Evolutionary conservation across 2,797 vertebrate species (phyloP).

Genomic region (Melanotaenia parkinsoni): DNA sequence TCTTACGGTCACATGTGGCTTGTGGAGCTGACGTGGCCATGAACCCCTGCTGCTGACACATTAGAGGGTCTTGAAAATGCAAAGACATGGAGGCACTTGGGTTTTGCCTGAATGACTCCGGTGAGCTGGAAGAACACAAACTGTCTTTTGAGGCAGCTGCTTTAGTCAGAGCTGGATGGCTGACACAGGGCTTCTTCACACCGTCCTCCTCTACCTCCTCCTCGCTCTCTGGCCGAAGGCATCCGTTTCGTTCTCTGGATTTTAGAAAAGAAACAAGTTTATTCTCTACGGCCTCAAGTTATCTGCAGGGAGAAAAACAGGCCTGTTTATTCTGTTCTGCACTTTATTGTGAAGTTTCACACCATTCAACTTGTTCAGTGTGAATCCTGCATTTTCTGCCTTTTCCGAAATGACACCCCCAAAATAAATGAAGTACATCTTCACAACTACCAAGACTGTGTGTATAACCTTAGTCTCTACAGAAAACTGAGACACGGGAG

Average conservation of each 20-base stretch:
- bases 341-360: too few species aligned
- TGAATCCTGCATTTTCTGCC: too few species aligned
- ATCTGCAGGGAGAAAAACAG: too few species aligned
- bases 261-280: not conserved
- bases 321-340: too few species aligned
- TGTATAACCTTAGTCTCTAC: too few species aligned
- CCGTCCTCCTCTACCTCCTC: not conserved
- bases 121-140: not conserved
- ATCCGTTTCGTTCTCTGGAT: not conserved
- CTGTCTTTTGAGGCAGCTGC: not conserved
- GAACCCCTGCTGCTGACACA: constrained; percentile 2
- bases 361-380: too few species aligned
- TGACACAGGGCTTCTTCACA: not conserved
- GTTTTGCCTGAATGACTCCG: not conserved
- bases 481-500: too few species aligned
- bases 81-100: not conserved
- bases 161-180: not conserved
- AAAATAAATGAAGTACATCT: too few species aligned
- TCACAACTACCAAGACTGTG: too few species aligned
- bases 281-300: too few species aligned
- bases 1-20: constrained; percentile 6
- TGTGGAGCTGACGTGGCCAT: not conserved
- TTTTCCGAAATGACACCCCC: too few species aligned
- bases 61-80: not conserved
- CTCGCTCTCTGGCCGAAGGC: not conserved